Conservation (phyloP, 2,797 vertebrate genomes). For the Myripristis murdjan region DNA sequence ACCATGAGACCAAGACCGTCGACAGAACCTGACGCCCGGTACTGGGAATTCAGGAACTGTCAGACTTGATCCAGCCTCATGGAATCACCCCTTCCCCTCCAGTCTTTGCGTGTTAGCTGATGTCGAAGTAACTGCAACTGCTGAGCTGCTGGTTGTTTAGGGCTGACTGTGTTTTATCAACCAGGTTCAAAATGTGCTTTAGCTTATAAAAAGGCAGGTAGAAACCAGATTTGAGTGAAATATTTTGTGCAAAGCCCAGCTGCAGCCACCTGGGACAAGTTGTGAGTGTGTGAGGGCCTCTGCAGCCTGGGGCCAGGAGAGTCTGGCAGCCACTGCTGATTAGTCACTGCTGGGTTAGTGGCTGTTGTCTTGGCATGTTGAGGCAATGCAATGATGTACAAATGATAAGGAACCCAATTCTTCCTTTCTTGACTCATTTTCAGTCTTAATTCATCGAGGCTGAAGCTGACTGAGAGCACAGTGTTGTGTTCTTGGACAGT, state of each 20-base stretch:
- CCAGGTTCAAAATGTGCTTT: not conserved
- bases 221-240: not conserved
- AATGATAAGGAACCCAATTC: not conserved
- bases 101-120: not conserved
- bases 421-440: too few relatives aligned
- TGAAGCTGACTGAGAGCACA: too few relatives aligned
- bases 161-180: not conserved
- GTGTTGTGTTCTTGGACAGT: too few relatives aligned
- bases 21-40: too few relatives aligned
- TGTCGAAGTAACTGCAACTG: not conserved
- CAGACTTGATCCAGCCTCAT: too few relatives aligned
- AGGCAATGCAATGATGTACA: conserved; percentile 6
- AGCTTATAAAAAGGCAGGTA: not conserved
- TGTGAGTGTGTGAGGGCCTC: not conserved
- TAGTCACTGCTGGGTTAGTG: not conserved
- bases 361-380: conserved; percentile 31
- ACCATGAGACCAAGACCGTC: too few relatives aligned
- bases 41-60: too few relatives aligned
- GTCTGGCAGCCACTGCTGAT: too few relatives aligned
- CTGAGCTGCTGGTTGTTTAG: not conserved
- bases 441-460: too few relatives aligned
- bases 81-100: too few relatives aligned
- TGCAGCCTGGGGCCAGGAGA: conserved; percentile 4
- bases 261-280: too few relatives aligned
- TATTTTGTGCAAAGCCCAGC: not conserved